These are phyloP conservation scores for Cladopsammia gracilis DNA, from an alignment of 64 coral and sea anemone species.

Conservation along the genomic window DNA sequence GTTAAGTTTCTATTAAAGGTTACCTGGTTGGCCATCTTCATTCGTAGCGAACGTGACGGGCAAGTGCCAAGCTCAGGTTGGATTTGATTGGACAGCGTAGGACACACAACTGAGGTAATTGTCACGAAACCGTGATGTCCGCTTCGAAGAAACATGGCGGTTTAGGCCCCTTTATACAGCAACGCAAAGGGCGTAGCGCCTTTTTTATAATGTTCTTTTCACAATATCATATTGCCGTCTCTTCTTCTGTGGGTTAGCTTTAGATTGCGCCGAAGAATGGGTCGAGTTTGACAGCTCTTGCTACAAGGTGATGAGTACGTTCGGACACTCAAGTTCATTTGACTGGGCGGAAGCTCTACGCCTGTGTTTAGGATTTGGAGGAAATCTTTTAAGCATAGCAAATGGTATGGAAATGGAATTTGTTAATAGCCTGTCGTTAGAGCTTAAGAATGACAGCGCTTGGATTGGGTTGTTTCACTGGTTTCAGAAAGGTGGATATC, in stretches of 20 bases:
- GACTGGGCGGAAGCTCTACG: not conserved
- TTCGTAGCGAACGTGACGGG: no score
- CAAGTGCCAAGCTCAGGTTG: no score
- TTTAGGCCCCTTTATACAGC: no score
- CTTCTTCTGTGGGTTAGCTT: not conserved
- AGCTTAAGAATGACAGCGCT: not conserved
- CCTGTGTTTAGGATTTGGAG: not conserved
- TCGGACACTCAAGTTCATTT: not conserved
- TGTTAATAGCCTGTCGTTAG: not conserved
- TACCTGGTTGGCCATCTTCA: no score
- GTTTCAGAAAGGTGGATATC: not conserved
- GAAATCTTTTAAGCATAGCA: not conserved
- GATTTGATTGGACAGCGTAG: no score
- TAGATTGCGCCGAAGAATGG: not conserved
- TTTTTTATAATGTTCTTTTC: no score
- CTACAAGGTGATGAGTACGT: conserved; percentile 1
- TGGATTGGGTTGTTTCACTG: not conserved
- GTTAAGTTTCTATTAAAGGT: no score
- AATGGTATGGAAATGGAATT: not conserved
- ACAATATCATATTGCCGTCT: no score
- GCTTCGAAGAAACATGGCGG: no score
- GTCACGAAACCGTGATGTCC: no score
- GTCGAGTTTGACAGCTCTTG: not conserved
- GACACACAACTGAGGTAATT: no score
- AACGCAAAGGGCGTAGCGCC: no score